Evolutionary conservation across 1,140 invertebrate genomes (phyloP).

Genomic region (Gryllus bimaculatus): DNA sequence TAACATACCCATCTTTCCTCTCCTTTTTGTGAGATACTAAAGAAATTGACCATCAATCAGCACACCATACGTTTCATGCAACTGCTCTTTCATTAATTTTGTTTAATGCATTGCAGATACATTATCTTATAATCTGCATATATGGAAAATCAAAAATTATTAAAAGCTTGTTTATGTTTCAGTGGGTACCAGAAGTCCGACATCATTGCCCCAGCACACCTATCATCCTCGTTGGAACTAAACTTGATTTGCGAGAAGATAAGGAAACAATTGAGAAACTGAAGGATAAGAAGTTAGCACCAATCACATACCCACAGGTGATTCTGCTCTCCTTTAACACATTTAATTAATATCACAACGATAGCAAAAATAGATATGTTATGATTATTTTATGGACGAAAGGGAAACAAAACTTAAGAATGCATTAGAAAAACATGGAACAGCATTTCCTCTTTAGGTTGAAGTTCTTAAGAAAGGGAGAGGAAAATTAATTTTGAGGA

Average conservation of each 20-base stretch:
- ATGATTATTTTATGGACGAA: no score
- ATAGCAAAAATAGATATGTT: neutral
- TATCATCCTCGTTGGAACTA: slow-evolving; percentile 81
- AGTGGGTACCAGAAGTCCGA: slow-evolving; percentile 85
- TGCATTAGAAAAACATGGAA: no score
- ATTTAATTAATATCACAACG: neutral
- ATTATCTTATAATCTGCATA: neutral
- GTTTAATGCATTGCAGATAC: neutral
- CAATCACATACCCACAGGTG: slow-evolving; percentile 92
- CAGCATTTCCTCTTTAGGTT: no score
- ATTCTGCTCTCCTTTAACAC: neutral
- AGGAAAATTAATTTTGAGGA: no score
- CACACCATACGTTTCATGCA: no score
- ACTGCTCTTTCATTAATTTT: no score
- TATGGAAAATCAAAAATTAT: neutral
- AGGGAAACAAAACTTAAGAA: no score
- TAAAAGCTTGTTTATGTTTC: slow-evolving; percentile 26
- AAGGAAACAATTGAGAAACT: slow-evolving; percentile 96
- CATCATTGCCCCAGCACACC: slow-evolving; percentile 85
- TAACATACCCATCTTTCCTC: no score
- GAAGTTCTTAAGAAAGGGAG: no score
- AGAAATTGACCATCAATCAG: no score
- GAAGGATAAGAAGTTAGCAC: slow-evolving; percentile 92
- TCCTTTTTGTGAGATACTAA: no score
- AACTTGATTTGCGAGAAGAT: slow-evolving; percentile 93